These are phyloP conservation scores for Taurulus bubalis DNA, from an alignment of 2,113 vertebrate species.

Conservation along the genomic window DNA sequence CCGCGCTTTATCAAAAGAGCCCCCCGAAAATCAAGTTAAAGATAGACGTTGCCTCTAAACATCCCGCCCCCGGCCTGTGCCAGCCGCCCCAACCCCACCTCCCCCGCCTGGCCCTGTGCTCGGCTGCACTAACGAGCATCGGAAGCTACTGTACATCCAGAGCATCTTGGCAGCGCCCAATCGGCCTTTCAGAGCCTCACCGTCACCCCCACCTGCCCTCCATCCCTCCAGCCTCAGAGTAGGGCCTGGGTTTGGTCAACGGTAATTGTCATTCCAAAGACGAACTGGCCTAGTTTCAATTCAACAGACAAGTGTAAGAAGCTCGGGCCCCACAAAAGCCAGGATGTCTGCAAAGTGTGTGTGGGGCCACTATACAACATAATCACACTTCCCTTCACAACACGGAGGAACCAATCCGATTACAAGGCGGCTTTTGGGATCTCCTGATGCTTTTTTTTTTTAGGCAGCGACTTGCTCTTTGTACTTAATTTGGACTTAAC, in stretches of 20 bases:
- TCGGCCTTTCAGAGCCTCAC: constrained; percentile 65
- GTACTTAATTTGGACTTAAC: neutral
- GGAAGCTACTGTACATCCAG: constrained; percentile 81
- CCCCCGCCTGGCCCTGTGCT: constrained; percentile 25
- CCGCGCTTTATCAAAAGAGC: constrained; percentile 60
- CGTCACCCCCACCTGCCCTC: constrained; percentile 57
- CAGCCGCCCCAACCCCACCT: constrained; percentile 16
- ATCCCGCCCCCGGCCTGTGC: constrained; percentile 63
- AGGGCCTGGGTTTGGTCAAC: constrained; percentile 79
- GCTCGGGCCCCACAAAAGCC: constrained; percentile 59
- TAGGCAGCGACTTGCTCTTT: neutral
- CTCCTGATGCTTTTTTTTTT: neutral
- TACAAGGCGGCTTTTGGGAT: constrained; percentile 49
- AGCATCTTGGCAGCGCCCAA: constrained; percentile 70
- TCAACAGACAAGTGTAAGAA: constrained; percentile 76
- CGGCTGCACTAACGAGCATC: constrained; percentile 78
- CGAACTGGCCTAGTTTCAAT: constrained; percentile 92
- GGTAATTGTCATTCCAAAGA: constrained; percentile 95
- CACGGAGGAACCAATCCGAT: constrained; percentile 67
- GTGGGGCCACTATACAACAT: constrained; percentile 53
- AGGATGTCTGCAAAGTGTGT: constrained; percentile 64
- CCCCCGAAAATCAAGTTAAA: constrained; percentile 66
- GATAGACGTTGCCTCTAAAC: constrained; percentile 71
- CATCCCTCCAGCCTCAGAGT: constrained; percentile 74
- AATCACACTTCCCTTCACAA: constrained; percentile 60